Evolutionary conservation across 2,888 invertebrate species (phyloP), one percentile per base, ranked within the genome.

Genomic region (Tethea ocularis): DNA sequence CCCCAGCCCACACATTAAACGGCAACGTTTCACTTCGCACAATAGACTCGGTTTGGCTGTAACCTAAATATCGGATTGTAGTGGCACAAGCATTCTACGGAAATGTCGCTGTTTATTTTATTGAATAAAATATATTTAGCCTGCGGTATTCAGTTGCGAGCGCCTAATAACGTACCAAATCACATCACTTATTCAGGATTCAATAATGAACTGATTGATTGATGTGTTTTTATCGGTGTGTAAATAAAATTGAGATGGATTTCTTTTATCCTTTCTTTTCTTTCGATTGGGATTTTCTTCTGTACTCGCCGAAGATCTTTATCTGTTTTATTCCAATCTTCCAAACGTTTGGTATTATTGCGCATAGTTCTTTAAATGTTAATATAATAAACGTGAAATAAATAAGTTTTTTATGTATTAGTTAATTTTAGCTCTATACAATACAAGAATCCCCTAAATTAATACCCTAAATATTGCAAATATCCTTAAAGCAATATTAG

Each of bases 11-110:
- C 20, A 72, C 75, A 64, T 60, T 74, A 84, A 83, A 77, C 77
- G 80, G 83, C 82, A 84, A 88, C 88, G 82, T 88, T 91, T 89
- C 85, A 88, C 88, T 89, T 89, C 84, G 86, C 86, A 89, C 88
- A 91, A 89, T 90, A 87, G 87, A 86, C 85, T 85, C 78, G 80
- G 88, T 90, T 90, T 88, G 87, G 82, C 78, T 83, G 87, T 89
- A 89, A 90, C 90, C 91, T 90, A 91, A 91, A 91, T 90, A 90
- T 91, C 86, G 83, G 78, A 86, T 89, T 88, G 87, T 85, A 80
- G 80, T 74, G 69, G 80, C 74, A 80, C 79, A 78, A 78, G 77
- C 75, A 60, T 74, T 78, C 80, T 78, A 77, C 78, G 81, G 80
- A 82, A 86, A 86, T 75, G 77, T 76, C 70, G 63, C 75, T 77